phyloP scores from a whole-genome alignment of 2,113 vertebrate genomes.

The Centropus bengalensis region DNA sequence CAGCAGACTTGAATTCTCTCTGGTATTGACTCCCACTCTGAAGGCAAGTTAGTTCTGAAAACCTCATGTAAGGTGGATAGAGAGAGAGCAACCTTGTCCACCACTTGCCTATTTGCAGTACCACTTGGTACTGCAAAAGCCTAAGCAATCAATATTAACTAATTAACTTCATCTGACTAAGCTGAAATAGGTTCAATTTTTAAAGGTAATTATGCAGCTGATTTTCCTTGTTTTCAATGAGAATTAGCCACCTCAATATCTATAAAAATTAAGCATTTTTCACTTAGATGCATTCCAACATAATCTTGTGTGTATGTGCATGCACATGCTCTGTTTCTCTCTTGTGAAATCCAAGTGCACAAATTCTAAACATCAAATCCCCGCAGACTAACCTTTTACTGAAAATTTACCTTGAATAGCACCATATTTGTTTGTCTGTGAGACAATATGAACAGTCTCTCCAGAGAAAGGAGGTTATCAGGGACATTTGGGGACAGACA shows the following conservation, averaged over 20 bases:
- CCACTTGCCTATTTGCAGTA: background rate
- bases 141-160: background rate
- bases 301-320: background rate
- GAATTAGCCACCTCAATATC: background rate
- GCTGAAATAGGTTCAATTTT: background rate
- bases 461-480: background rate
- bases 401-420: background rate
- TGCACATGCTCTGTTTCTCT: background rate
- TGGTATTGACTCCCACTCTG: background rate
- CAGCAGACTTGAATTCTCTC: background rate
- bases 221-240: background rate
- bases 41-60: background rate
- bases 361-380: background rate
- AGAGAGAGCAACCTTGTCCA: background rate
- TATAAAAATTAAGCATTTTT: background rate
- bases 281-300: background rate
- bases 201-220: background rate
- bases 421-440: background rate
- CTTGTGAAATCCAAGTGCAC: background rate
- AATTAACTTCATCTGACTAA: background rate
- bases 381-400: background rate
- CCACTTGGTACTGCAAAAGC: background rate
- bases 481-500: background rate
- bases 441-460: background rate
- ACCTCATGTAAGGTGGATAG: background rate